phyloP scores from a whole-genome alignment of 1,140 invertebrate genomes.

The Atta texana region DNA sequence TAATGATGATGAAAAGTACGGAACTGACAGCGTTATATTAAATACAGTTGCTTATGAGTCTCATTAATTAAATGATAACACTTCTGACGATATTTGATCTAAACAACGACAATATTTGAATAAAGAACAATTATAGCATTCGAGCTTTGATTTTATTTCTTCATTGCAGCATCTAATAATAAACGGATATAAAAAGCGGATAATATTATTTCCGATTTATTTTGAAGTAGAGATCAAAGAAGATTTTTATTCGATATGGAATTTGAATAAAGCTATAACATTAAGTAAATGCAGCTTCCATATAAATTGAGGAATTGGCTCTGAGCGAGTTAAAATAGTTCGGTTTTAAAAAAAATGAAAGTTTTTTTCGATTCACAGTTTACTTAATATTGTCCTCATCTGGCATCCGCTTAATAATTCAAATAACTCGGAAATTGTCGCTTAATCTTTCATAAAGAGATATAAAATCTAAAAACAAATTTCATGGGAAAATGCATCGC shows the following conservation, averaged over 20 bases:
- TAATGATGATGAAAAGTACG: background rate
- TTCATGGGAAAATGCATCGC: background rate
- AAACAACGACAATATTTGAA: conserved; percentile 22
- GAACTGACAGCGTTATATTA: conserved; percentile 6
- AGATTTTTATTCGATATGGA: conserved; percentile 38
- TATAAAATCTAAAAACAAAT: background rate
- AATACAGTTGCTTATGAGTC: conserved; percentile 8
- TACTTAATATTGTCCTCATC: background rate
- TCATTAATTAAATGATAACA: conserved; percentile 47
- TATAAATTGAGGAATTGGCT: background rate
- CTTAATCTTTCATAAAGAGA: conserved; percentile 22
- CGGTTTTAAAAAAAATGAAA: background rate
- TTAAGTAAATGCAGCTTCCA: background rate
- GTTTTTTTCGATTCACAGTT: background rate
- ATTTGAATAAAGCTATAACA: background rate
- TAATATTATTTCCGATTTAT: background rate
- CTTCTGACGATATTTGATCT: conserved; percentile 12
- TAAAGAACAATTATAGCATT: background rate
- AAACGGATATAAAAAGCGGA: background rate
- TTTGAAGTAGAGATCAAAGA: conserved; percentile 42
- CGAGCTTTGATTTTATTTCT: conserved; percentile 28
- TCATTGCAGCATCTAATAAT: conserved; percentile 2
- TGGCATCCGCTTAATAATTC: background rate
- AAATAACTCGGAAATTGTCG: background rate
- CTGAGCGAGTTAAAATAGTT: background rate